A percentile compares a stretch with the other conserved stretches of the same genome.
Evolutionary conservation across 1,140 invertebrate genomes (phyloP).

Genomic region (Calliphora vicina): DNA sequence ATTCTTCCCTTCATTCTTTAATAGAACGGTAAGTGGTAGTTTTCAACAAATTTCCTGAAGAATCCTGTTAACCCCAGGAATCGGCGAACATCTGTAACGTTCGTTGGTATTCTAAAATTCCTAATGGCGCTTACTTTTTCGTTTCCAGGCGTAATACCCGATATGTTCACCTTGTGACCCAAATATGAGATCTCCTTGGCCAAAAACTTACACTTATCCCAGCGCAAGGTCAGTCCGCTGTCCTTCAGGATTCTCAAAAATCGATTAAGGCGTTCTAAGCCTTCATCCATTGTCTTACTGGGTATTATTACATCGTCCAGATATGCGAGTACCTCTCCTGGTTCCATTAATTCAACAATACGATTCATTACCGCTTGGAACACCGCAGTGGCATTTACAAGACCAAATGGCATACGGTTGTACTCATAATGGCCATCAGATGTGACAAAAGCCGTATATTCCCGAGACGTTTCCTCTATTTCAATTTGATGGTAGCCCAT

Average conservation of each 20-base stretch:
- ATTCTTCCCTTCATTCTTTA: conserved; percentile 37
- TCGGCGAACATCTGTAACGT: conserved; percentile 43
- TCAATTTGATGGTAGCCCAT: conserved; percentile 67
- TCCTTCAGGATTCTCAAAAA: conserved; percentile 45
- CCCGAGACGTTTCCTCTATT: conserved; percentile 42
- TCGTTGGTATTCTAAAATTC: conserved; percentile 49
- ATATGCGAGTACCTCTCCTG: conserved; percentile 45
- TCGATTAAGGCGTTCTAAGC: conserved; percentile 44
- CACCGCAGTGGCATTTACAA: conserved; percentile 52
- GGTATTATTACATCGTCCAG: conserved; percentile 46
- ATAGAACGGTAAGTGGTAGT: conserved; percentile 49
- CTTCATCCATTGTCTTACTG: conserved; percentile 40
- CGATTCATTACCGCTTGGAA: conserved; percentile 63
- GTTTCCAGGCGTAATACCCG: conserved; percentile 49
- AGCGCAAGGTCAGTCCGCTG: conserved; percentile 49
- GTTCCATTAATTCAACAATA: conserved; percentile 3
- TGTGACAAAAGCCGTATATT: conserved; percentile 65
- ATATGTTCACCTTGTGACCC: conserved; percentile 42
- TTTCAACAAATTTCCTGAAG: conserved; percentile 44
- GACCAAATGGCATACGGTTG: conserved; percentile 55
- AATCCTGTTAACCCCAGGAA: conserved; percentile 50
- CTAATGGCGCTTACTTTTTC: conserved; percentile 47
- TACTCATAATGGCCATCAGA: conserved; percentile 46
- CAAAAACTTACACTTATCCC: conserved; percentile 53
- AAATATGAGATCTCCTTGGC: conserved; percentile 50